phyloP scores from a whole-genome alignment of 2,888 invertebrate genomes.

The Phaedon cochleariae region DNA sequence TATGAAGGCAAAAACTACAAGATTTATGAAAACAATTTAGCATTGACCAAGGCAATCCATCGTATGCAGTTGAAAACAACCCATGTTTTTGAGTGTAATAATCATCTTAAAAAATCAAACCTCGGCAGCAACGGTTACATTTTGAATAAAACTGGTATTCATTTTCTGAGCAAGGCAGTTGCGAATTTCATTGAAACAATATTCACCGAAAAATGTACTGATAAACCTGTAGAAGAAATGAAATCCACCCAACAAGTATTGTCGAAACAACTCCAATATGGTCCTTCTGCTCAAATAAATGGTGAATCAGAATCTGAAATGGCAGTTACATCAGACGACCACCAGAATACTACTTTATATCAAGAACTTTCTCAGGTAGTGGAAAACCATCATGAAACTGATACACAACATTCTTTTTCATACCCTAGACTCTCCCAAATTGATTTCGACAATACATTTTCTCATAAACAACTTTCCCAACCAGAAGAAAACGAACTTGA shows the following conservation, averaged over 20 bases:
- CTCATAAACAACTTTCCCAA: no score
- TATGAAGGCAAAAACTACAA: constrained; percentile 3
- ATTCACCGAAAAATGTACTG: background rate
- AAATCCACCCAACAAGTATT: background rate
- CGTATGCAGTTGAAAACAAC: background rate
- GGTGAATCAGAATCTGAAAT: constrained; percentile 4
- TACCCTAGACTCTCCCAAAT: background rate
- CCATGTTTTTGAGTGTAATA: constrained; percentile 8
- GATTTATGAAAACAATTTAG: constrained; percentile 9
- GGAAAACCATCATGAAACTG: background rate
- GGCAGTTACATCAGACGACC: constrained; percentile 2
- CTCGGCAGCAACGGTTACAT: background rate
- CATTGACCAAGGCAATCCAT: constrained; percentile 2
- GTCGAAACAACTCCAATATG: background rate
- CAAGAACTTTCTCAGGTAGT: constrained; percentile 7
- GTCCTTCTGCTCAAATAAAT: background rate
- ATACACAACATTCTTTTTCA: background rate
- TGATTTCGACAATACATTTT: no score
- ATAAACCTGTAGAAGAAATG: background rate
- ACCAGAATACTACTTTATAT: constrained; percentile 4
- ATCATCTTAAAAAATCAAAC: background rate
- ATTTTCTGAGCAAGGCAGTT: constrained; percentile 7
- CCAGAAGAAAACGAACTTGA: no score
- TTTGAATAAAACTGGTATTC: background rate
- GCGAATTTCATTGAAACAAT: background rate